phyloP scores from a whole-genome alignment of 2,797 vertebrate genomes.

The Gambusia yucatana region DNA sequence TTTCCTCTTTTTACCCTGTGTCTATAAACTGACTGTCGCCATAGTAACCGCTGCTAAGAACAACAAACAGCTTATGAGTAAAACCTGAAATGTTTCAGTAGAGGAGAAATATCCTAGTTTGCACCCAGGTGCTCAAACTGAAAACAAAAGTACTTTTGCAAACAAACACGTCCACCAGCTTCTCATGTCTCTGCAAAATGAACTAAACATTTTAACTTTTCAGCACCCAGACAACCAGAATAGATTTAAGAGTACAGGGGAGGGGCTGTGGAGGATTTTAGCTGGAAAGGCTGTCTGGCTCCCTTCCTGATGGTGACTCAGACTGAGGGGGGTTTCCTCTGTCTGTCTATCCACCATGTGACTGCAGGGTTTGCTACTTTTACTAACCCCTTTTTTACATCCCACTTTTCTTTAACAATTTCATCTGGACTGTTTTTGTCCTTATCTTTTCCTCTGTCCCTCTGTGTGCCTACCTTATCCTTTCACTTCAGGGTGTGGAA shows the following conservation, averaged over 20 bases:
- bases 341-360: constrained; percentile 22
- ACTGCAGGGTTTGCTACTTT: constrained; percentile 17
- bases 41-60: constrained; percentile 54
- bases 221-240: constrained; percentile 37
- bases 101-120: constrained; percentile 27
- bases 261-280: constrained; percentile 24
- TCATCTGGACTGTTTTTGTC: constrained; percentile 21
- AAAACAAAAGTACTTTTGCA: constrained; percentile 17
- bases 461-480: constrained; percentile 1
- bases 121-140: neutral
- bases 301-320: constrained; percentile 71
- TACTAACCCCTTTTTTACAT: constrained; percentile 15
- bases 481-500: constrained; percentile 30
- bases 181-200: constrained; percentile 18
- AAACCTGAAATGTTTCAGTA: constrained; percentile 7
- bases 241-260: constrained; percentile 42
- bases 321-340: constrained; percentile 40
- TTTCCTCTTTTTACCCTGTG: constrained; percentile 73
- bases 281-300: constrained; percentile 61
- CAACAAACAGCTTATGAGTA: neutral
- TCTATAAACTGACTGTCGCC: constrained; percentile 35
- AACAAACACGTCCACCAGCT: neutral
- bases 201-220: constrained; percentile 32
- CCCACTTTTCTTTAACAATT: constrained; percentile 39
- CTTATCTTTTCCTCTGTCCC: constrained; percentile 9